These are phyloP conservation scores for Caenorhabditis latens DNA, from an alignment of 1,140 invertebrate species.

Conservation along the genomic window DNA sequence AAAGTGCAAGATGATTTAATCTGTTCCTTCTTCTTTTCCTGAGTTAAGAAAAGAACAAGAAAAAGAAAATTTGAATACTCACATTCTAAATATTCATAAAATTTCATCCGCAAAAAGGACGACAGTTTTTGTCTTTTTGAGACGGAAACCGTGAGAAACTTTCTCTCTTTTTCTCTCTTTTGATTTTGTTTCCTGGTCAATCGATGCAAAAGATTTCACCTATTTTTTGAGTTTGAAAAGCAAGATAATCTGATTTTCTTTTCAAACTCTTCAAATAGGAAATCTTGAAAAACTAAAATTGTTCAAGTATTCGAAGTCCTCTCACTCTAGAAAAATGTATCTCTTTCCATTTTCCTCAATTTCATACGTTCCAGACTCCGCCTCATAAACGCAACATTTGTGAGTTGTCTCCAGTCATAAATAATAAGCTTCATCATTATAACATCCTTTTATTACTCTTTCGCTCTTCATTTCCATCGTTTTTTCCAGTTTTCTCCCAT, in stretches of 20 bases:
- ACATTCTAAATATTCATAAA: background rate
- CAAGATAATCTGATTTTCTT: too few relatives aligned
- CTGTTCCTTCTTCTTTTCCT: too few relatives aligned
- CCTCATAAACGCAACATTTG: conserved; percentile 13
- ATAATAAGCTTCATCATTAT: conserved; percentile 52
- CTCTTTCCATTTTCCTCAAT: background rate
- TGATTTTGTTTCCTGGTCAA: conserved; percentile 8
- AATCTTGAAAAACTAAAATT: too few relatives aligned
- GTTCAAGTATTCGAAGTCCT: background rate
- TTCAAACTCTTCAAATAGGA: too few relatives aligned
- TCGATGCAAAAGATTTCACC: background rate
- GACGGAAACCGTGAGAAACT: background rate
- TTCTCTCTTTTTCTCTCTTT: background rate
- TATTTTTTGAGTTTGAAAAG: too few relatives aligned
- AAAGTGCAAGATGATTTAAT: too few relatives aligned
- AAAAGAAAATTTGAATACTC: background rate
- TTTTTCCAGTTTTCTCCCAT: background rate
- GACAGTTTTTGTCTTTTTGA: conserved; percentile 2
- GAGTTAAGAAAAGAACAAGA: too few relatives aligned
- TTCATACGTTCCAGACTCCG: conserved; percentile 13
- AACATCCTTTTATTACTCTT: conserved; percentile 37
- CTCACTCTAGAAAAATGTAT: background rate
- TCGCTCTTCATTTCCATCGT: conserved; percentile 17
- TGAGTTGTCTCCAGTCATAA: conserved; percentile 32
- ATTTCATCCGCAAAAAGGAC: background rate